phyloP scores from a whole-genome alignment of 2,888 invertebrate species.

The Diplolepis rosae region DNA sequence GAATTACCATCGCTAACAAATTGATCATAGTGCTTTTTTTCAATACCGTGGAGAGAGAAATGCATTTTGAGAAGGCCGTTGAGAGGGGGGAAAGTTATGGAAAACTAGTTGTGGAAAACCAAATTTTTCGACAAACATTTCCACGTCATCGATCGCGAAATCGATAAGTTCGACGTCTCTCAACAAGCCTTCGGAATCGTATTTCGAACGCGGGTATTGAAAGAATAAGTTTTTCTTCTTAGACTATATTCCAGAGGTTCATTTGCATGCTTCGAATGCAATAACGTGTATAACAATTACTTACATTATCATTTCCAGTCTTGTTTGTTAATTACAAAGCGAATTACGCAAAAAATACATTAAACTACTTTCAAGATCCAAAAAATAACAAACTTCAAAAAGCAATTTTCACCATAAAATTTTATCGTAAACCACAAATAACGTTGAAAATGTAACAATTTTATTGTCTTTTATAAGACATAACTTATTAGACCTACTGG shows the following conservation, averaged over 20 bases:
- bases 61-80: too few species aligned
- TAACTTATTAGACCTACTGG: not conserved
- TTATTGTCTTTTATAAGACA: conserved; percentile 26
- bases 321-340: not conserved
- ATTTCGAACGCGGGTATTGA: too few species aligned
- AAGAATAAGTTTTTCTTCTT: conserved; percentile 4
- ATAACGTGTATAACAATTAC: not conserved
- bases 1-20: too few species aligned
- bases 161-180: too few species aligned
- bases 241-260: too few species aligned
- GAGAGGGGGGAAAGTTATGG: too few species aligned
- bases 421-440: conserved; percentile 15
- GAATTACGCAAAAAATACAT: not conserved
- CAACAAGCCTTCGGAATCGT: too few species aligned
- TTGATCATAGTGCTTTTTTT: too few species aligned
- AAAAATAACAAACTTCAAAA: conserved; percentile 16
- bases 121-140: too few species aligned
- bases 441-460: conserved; percentile 23
- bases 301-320: conserved; percentile 22
- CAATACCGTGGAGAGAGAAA: too few species aligned
- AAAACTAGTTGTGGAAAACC: too few species aligned
- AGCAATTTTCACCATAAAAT: conserved; percentile 3
- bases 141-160: too few species aligned
- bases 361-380: conserved; percentile 1
- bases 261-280: not conserved